Evolutionary conservation across 2,113 vertebrate species (phyloP).

Genomic region (Paramormyrops kingsleyae): DNA sequence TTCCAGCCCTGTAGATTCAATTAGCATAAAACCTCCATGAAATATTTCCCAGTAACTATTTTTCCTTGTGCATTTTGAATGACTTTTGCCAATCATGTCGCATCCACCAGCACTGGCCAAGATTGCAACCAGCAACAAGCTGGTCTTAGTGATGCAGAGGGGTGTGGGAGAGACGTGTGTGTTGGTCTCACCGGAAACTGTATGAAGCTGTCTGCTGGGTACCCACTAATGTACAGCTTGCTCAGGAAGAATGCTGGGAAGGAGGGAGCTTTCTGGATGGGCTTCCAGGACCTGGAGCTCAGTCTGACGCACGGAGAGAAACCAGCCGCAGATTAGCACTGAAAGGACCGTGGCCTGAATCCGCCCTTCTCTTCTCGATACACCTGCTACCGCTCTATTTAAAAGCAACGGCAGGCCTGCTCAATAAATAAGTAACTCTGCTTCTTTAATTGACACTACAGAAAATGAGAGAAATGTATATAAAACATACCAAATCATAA

Average conservation of each 20-base stretch:
- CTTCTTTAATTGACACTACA: not conserved
- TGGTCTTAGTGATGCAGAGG: not conserved
- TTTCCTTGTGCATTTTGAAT: not conserved
- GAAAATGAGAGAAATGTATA: not conserved
- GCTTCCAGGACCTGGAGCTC: conserved; percentile 59
- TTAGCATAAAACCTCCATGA: not conserved
- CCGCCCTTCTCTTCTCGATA: not conserved
- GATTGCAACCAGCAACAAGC: not conserved
- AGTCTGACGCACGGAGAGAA: conserved; percentile 56
- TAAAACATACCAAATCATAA: not conserved
- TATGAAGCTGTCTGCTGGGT: conserved; percentile 83
- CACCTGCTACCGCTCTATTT: not conserved
- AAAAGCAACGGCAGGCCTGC: not conserved
- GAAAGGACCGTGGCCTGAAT: not conserved
- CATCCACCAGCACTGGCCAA: not conserved
- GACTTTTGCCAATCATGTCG: not conserved
- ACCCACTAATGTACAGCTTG: conserved; percentile 60
- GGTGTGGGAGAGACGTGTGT: not conserved
- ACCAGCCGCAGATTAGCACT: not conserved
- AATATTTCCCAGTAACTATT: not conserved
- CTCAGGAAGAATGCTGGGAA: conserved; percentile 81
- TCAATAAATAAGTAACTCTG: not conserved
- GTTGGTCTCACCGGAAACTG: conserved; percentile 67
- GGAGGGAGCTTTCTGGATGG: conserved; percentile 50
- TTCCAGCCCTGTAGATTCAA: conserved; percentile 74